Base-by-base conservation (phyloP, 2,888 invertebrate genomes). In the Cenopis cana region DNA sequence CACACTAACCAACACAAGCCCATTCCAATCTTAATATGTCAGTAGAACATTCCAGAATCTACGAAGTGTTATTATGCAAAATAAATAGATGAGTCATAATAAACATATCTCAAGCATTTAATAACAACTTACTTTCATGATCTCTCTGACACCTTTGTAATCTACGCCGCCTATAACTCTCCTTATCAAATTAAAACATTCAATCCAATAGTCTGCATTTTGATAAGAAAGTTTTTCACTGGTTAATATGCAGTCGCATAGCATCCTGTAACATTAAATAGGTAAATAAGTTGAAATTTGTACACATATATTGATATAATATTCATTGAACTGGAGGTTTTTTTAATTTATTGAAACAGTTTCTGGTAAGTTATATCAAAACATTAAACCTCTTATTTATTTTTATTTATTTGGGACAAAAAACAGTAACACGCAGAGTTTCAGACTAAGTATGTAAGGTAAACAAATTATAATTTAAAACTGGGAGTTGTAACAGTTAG, bases 81-180 rank as follows among this genome's bases (percentile, higher is more conserved):
- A n/a, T n/a, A n/a, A 14, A 41, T 14, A 38, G 38, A 11, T 5
- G 41, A 14, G 14, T 3, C 12, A 41, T 14, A 14, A 12, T 41
- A 14, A 14, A 46, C 6, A 14, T 6, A 41, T 41, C 6, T 6
- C 41, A 14, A 14, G 3, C 5, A 46, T n/a, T 46, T 46, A n/a
- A n/a, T 56, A 9, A 64, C 29, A 61, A 78, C 81, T 81, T 87
- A 96, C 97, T 94, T 97, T 98, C 97, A 98, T 97, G 72, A 98
- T 97, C 94, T 98, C 98, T 77, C 98, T 92, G 0, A 98, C 98
- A 17, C 98, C 99, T 92, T 99, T 99, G 85, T 99, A 99, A 88
- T 99, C 98, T 1, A 99, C 98, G 70, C 97, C 96, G 50, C 97
- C 96, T 80, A 99, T 97, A 55, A 98, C 96, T 85, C 95, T 96